Base-by-base conservation (phyloP, 2,113 vertebrate genomes). In the Corythoichthys haematopterus region DNA sequence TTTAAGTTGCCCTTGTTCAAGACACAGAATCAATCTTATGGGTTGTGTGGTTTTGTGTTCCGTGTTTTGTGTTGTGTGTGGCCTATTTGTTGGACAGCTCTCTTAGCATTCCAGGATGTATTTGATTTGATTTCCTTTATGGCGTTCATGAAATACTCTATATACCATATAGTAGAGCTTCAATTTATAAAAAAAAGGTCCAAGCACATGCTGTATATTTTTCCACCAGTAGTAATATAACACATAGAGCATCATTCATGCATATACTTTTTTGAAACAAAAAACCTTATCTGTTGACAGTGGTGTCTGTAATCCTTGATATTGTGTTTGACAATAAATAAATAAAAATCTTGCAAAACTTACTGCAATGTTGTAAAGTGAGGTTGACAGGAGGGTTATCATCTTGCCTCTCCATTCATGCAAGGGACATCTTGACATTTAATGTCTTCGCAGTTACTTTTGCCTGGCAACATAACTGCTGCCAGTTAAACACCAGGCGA, bases 401-500 rank as follows among this genome's bases (percentile, higher is more conserved):
- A 43, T n/a, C 52, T 59, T 33, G 9, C 55, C 40, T 66, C 52
- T 61, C 15, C 15, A 43, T 10, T 60, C 58, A 60, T 43, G 50
- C 38, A 40, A 16, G 53, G 8, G n/a, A 64, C 7, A 14, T 16
- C 48, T 74, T 78, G 66, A 57, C 65, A 76, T 81, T 45, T 33
- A 28, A n/a, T 46, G 20, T 62, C 0, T 64, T 11, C 0, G 4
- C 37, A 38, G 20, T 53, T 45, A 37, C 69, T 50, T 72, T 55
- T 69, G 45, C 1, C 61, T 74, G 15, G 20, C 40, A 57, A 45
- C 1, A 6, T 61, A 55, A 68, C 57, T 55, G 68, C 64, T 72
- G 64, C 51, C 55, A 7, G 56, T 66, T 70, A 66, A 79, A 78
- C 66, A 75, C 11, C n/a, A 47, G 58, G 35, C 61, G 1, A 50